Conservation (phyloP, 2,113 vertebrate genomes). For the Sebastes schlegelii region DNA sequence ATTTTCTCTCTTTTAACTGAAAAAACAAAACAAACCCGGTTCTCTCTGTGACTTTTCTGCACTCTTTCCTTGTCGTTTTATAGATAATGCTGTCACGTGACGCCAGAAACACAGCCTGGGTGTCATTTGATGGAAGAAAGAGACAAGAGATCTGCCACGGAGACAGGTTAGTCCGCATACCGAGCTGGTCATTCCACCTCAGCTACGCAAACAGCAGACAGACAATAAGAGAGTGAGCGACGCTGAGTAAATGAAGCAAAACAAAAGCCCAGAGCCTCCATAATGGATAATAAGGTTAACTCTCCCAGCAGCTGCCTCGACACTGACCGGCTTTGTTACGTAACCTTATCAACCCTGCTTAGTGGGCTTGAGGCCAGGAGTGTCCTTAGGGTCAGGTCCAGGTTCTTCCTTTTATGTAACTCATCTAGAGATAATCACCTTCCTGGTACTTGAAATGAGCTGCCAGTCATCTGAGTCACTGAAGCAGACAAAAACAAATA, state of each 20-base stretch:
- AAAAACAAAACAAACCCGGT: background rate
- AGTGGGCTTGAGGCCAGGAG: conserved; percentile 20
- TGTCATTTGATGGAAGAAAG: conserved; percentile 86
- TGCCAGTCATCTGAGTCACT: background rate
- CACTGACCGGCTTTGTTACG: conserved; percentile 42
- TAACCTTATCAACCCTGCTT: conserved; percentile 44
- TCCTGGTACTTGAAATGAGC: conserved; percentile 24
- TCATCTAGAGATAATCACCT: conserved; percentile 24
- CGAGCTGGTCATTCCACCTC: background rate
- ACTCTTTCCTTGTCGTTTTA: background rate
- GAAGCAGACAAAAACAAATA: background rate
- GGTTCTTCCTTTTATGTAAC: conserved; percentile 37
- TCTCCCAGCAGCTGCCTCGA: conserved; percentile 29
- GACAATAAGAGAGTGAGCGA: too few species aligned
- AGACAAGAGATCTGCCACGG: conserved; percentile 88
- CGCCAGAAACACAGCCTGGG: conserved; percentile 87
- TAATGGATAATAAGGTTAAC: conserved; percentile 17
- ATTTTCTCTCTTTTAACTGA: background rate
- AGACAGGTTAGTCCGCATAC: conserved; percentile 80
- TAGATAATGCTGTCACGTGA: conserved; percentile 86
- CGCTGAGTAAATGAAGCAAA: background rate
- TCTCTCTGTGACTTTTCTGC: background rate
- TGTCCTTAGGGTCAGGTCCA: background rate
- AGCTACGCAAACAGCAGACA: background rate
- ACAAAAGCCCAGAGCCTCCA: background rate